Evolutionary conservation across 2,797 vertebrate species (phyloP), one percentile per base, ranked within the genome.

Genomic region (Pseudopleuronectes americanus): DNA sequence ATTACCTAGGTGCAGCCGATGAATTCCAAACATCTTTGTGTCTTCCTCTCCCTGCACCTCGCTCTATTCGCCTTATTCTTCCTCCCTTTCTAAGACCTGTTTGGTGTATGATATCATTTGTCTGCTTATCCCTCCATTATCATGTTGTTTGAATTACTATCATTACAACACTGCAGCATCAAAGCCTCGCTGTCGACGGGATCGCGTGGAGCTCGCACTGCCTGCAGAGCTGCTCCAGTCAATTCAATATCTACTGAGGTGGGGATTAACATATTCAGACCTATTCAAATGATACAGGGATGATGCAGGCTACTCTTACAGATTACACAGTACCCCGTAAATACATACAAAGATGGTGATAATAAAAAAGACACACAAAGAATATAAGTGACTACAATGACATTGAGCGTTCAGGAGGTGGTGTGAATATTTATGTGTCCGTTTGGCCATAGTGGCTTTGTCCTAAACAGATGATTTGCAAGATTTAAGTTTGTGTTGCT

Each of bases 81-180:
- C 81, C 57, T 48, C 69, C 86, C 84, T 80, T 83, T 86, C 80
- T 81, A 77, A 90, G 84, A 90, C 87, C 87, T 89, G 87, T 86
- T 86, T 90, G 84, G 77, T 82, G 84, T 71, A 77, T 87, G 87
- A 90, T 90, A 90, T 89, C 82, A 89, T 92, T 90, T 88, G 87
- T 84, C 88, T 90, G 89, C 79, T 89, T 92, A 91, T 89, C 86
- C 89, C 76, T 22, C 84, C 73, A 89, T 92, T 90, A 93, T 93
- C 82, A 84, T 81, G 88, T 90, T 88, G 88, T 90, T 89, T 92
- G 87, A 92, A 93, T 93, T 88, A 92, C 92, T 91, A 91, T 92
- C 91, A 93, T 93, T 92, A 93, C 88, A 86, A 74, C 76, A 68
- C 59, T 67, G 84, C 64, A n/a, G 83, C 87, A 88, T 90, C 87